Conservation (phyloP, 2,797 vertebrate genomes). For the Anguilla marmorata region DNA sequence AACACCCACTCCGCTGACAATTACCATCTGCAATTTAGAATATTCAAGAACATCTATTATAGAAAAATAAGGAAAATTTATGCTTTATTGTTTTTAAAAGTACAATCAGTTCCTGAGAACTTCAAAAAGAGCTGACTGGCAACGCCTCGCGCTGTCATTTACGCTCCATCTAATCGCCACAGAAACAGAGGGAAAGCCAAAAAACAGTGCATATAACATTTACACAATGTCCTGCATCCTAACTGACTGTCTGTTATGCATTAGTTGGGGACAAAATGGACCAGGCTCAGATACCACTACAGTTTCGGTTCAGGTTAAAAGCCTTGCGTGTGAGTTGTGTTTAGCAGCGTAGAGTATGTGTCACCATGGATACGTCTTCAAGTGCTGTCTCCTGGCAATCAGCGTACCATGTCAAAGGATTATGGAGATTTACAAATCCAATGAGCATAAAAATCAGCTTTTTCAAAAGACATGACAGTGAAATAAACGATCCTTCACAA, state of each 20-base stretch:
- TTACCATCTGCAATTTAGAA: background rate
- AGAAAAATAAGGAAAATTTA: background rate
- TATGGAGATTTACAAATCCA: constrained; percentile 50
- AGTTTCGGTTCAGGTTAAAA: constrained; percentile 41
- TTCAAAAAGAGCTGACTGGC: background rate
- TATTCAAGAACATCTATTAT: background rate
- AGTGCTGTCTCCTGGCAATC: constrained; percentile 62
- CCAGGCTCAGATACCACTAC: constrained; percentile 46
- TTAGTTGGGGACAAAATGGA: constrained; percentile 53
- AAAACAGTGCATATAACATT: constrained; percentile 50
- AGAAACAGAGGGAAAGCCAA: background rate
- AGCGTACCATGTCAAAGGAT: constrained; percentile 58
- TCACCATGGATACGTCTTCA: constrained; percentile 60
- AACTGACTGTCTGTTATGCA: constrained; percentile 53
- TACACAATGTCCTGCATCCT: constrained; percentile 56
- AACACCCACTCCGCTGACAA: background rate
- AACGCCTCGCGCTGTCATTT: background rate
- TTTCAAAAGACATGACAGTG: constrained; percentile 67
- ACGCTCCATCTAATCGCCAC: background rate
- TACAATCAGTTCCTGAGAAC: background rate
- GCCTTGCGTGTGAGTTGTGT: constrained; percentile 40
- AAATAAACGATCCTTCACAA: constrained; percentile 70
- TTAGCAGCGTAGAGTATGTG: constrained; percentile 34
- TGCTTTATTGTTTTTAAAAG: background rate
- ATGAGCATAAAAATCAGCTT: constrained; percentile 58